Evolutionary conservation across 2,797 vertebrate species (phyloP), one percentile per base, ranked within the genome.

Genomic region (Enteromius unitaeniatus): DNA sequence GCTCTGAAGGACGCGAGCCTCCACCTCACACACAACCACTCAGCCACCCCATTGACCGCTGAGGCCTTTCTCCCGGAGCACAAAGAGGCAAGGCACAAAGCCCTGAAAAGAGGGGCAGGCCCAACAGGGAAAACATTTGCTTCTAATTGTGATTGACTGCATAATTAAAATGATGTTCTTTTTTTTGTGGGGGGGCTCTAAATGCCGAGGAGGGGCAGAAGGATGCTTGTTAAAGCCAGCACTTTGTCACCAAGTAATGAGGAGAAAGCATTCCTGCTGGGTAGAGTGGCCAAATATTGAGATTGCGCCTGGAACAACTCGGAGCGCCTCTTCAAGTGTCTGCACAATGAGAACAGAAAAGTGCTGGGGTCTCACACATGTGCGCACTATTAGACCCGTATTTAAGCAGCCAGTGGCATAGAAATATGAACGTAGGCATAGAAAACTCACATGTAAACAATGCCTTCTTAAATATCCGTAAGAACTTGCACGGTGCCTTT

Each of bases 91-190:
- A 90, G 93, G 92, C 95, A 97, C 95, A 98, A 98, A 97, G 96
- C 95, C 93, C 91, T 94, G 96, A 97, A 98, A 98, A 95, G 96
- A 95, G 96, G 96, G 96, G 96, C 96, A 96, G 96, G 95, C 95
- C 95, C 94, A 87, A 95, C 96, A 97, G 97, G 97, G 97, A 98
- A 99, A 99, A 99, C 97, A 98, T 98, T 98, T 97, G 97, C 97
- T 98, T 98, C 97, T 98, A 99, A 99, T 99, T 98, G 98, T 98
- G 97, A 99, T 98, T 98, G 98, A 98, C 97, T 97, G 97, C 96
- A 97, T 97, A 98, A 99, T 98, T 97, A 98, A 98, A 99, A 99
- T 98, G 97, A 99, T 99, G 98, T 99, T 99, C 98, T 99, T 99
- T 99, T 78, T 99, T 99, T 96, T 97, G 95, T 96, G 95, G 94